These are phyloP conservation scores for Halocynthia roretzi DNA, from an alignment of 23 tunicate species.

Conservation along the genomic window DNA sequence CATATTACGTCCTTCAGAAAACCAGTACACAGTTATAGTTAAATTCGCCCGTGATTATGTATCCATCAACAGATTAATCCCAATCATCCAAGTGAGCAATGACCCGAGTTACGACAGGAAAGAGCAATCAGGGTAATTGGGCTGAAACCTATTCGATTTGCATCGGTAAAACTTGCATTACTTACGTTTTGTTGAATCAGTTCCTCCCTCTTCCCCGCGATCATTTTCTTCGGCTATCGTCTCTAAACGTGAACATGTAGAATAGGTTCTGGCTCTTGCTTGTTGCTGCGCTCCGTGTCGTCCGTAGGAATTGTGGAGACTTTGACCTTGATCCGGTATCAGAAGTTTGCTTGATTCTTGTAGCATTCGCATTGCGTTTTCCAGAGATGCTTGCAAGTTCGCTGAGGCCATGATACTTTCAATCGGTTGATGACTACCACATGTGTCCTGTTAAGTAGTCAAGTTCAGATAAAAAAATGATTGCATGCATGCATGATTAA, in stretches of 20 bases:
- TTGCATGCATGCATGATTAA: too few relatives aligned
- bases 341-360: background rate
- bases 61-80: too few relatives aligned
- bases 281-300: slow-evolving; percentile 1
- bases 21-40: too few relatives aligned
- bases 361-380: slow-evolving; percentile 3
- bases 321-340: background rate
- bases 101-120: too few relatives aligned
- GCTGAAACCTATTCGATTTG: too few relatives aligned
- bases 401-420: slow-evolving; percentile 6
- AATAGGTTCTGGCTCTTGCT: slow-evolving; percentile 2
- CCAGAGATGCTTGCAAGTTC: background rate
- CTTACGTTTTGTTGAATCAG: background rate
- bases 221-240: slow-evolving; percentile 10
- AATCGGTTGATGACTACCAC: background rate
- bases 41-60: too few relatives aligned
- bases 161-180: too few relatives aligned
- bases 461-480: too few relatives aligned
- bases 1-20: too few relatives aligned
- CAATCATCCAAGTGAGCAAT: too few relatives aligned
- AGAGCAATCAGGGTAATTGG: too few relatives aligned
- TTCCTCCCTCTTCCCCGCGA: background rate
- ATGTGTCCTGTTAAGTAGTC: too few relatives aligned
- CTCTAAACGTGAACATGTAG: slow-evolving; percentile 2
- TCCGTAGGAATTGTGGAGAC: background rate